Evolutionary conservation across 1,140 invertebrate species (phyloP).

Genomic region (Drosophila azteca): DNA sequence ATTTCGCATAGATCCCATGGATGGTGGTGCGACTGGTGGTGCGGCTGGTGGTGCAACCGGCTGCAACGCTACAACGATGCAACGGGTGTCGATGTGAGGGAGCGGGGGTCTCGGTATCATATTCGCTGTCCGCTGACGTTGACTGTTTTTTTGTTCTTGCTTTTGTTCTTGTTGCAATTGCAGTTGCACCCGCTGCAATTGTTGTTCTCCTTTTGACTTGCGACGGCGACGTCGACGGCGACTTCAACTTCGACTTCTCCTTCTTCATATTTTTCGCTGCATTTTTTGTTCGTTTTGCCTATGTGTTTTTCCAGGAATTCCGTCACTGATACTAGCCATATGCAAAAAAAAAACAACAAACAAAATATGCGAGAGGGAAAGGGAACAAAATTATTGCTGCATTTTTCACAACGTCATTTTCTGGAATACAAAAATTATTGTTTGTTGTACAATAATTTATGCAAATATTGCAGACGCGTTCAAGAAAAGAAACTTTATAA

Average conservation of each 20-base stretch:
- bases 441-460: conserved; percentile 79
- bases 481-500: conserved; percentile 52
- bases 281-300: conserved; percentile 55
- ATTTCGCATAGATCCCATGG: too few relatives aligned
- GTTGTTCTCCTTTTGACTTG: conserved; percentile 4
- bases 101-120: conserved; percentile 31
- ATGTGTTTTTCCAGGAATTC: conserved; percentile 79
- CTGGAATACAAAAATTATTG: conserved; percentile 63
- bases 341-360: conserved; percentile 23
- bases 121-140: conserved; percentile 50
- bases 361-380: conserved; percentile 18
- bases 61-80: too few relatives aligned
- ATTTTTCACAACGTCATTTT: conserved; percentile 80
- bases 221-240: too few relatives aligned
- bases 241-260: conserved; percentile 1
- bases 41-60: too few relatives aligned
- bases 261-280: conserved; percentile 24
- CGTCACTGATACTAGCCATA: conserved; percentile 69
- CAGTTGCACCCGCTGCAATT: conserved; percentile 40
- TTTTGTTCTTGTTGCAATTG: conserved; percentile 31
- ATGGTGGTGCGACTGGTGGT: too few relatives aligned
- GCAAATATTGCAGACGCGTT: conserved; percentile 77
- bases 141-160: conserved; percentile 8
- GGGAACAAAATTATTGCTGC: conserved; percentile 60
- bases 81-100: too few relatives aligned